Percentiles rank a stretch among this genome's conserved stretches.
These are phyloP conservation scores for Euproctis similis DNA, from an alignment of 2,888 invertebrate genomes.

Conservation along the genomic window DNA sequence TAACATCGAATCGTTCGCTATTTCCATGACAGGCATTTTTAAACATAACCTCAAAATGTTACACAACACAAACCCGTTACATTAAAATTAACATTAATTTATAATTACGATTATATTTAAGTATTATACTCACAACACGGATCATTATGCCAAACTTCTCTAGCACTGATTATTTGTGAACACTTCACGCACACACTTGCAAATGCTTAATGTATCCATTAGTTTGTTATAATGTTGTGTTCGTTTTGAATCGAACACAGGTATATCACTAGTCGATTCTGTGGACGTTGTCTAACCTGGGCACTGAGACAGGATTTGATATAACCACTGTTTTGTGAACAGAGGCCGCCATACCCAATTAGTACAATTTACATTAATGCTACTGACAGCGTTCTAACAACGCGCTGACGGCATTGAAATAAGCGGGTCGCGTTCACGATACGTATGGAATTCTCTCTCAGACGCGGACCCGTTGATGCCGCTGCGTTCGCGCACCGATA, in stretches of 20 bases:
- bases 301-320: conserved; percentile 52
- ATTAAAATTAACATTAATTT: conserved; percentile 24
- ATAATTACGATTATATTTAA: conserved; percentile 32
- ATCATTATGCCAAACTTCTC: conserved; percentile 60
- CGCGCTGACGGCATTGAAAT: conserved; percentile 68
- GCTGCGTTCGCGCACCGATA: conserved; percentile 65
- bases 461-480: conserved; percentile 45
- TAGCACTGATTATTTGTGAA: conserved; percentile 66
- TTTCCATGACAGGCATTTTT: conserved; percentile 34
- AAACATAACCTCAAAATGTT: conserved; percentile 67
- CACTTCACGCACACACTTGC: conserved; percentile 64
- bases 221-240: conserved; percentile 45
- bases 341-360: conserved; percentile 68
- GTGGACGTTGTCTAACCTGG: conserved; percentile 47
- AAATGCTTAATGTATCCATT: conserved; percentile 60
- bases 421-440: conserved; percentile 48
- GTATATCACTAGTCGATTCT: conserved; percentile 50
- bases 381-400: conserved; percentile 56
- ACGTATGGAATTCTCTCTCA: conserved; percentile 64
- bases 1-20: no score
- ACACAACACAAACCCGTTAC: conserved; percentile 24
- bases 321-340: conserved; percentile 59
- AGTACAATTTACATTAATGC: conserved; percentile 67
- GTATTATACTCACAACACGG: conserved; percentile 58
- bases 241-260: conserved; percentile 42